Base-by-base conservation (phyloP, 1,140 invertebrate species). In the Cydia fagiglandana region DNA sequence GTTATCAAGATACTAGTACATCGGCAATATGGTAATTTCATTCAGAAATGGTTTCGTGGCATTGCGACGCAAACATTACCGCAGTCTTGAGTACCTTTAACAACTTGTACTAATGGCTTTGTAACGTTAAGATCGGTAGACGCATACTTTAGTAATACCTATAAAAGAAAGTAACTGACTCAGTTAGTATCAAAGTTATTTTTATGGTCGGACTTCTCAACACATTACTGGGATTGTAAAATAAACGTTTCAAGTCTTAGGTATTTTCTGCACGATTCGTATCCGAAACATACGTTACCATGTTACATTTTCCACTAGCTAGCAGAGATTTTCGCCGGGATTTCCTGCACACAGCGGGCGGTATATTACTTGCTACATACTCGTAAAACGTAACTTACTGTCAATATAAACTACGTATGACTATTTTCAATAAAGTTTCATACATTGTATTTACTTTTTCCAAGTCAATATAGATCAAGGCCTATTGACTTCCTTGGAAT, bases 11-110 rank as follows among this genome's bases (percentile, higher is more conserved):
- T 20, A 61, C 20, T 68, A 15, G 64, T 34, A 70, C 66, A 45
- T 70, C 30, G 4, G n/a, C 66, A 38, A n/a, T 70, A 70, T 70
- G 66, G 34, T 70, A 70, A 70, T 70, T 70, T 70, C 34, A 38
- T 24, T 70, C 38, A 45, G 7, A 70, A 70, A 68, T n/a, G 64
- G 66, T 38, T 38, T 38, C 38, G 38, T n/a, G 24, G 10, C 34
- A 38, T 70, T 45, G 15, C 10, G 66, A 70, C 20, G n/a, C 34
- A 13, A 38, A 38, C 13, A 17, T 73, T 41, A 73, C 17, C 20
- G 20, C 17, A 13, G 10, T 68, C 13, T 30, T 68, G 66, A 34
- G 24, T 68, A 68, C 34, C 13, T 68, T 30, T 24, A 13, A 28
- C 10, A 17, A 73, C 34, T 45, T 73, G 12, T 45, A 28, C 41